Evolutionary conservation across 35 echinoderm and acorn worm genomes (phyloP).

Genomic region (Diadema setosum): DNA sequence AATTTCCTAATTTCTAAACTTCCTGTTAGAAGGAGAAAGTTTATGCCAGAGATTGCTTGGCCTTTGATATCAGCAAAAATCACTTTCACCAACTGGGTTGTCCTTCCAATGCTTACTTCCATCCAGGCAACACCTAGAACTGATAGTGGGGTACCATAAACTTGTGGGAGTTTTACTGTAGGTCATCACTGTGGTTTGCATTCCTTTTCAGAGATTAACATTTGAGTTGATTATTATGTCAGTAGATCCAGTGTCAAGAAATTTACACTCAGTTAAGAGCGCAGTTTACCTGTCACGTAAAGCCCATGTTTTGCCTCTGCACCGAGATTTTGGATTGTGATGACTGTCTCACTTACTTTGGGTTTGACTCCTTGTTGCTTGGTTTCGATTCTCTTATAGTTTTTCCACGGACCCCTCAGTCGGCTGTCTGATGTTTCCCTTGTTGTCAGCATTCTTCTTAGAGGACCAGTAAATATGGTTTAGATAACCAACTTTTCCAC

Average conservation of each 20-base stretch:
- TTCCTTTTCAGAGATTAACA: background rate
- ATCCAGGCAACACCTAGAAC: background rate
- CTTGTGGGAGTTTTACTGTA: background rate
- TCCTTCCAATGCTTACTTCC: background rate
- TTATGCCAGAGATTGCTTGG: background rate
- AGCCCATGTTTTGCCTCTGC: constrained; percentile 21
- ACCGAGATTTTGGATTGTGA: background rate
- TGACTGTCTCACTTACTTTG: background rate
- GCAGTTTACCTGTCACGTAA: background rate
- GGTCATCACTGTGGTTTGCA: background rate
- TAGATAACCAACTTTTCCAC: background rate
- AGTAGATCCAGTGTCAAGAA: constrained; percentile 9
- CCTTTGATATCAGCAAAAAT: too few relatives aligned
- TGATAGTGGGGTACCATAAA: background rate
- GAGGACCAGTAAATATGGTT: background rate
- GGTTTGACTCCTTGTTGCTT: too few relatives aligned
- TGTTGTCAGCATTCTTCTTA: background rate
- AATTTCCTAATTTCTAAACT: background rate
- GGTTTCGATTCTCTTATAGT: background rate
- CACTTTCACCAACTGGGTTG: background rate
- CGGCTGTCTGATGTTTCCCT: constrained; percentile 10
- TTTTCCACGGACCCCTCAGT: constrained; percentile 5
- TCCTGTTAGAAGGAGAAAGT: constrained; percentile 3
- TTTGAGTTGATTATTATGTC: background rate
- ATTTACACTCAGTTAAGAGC: background rate